These are phyloP conservation scores for Cyprinella venusta DNA, from an alignment of 2,797 vertebrate genomes.

Conservation along the genomic window DNA sequence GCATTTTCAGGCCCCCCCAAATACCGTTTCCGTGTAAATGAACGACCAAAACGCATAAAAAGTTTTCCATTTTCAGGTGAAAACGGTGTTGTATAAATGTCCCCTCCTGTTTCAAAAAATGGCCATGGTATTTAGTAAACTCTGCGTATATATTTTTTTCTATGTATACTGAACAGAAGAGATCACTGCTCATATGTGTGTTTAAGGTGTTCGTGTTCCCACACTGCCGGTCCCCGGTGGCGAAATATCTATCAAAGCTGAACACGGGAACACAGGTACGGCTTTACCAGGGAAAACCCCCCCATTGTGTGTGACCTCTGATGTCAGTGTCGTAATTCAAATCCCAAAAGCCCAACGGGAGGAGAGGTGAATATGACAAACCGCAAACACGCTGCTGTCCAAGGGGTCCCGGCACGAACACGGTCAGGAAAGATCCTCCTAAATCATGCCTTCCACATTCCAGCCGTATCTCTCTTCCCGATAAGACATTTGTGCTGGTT, in stretches of 20 bases:
- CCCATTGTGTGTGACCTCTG: slow-evolving; percentile 42
- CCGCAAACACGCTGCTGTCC: slow-evolving; percentile 5
- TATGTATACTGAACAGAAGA: background rate
- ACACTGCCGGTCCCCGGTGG: slow-evolving; percentile 11
- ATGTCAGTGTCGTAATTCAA: slow-evolving; percentile 49
- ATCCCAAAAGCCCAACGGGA: slow-evolving; percentile 35
- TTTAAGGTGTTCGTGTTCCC: slow-evolving; percentile 3
- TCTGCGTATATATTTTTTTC: background rate
- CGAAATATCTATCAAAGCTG: slow-evolving; percentile 36
- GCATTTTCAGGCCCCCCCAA: background rate
- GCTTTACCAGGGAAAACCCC: background rate
- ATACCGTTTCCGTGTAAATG: background rate
- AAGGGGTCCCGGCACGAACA: slow-evolving; percentile 11
- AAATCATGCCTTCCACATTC: slow-evolving; percentile 56
- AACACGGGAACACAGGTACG: slow-evolving; percentile 10
- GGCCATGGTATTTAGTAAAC: background rate
- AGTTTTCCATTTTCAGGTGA: background rate
- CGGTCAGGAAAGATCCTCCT: slow-evolving; percentile 31
- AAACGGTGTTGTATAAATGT: background rate
- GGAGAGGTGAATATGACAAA: slow-evolving; percentile 21
- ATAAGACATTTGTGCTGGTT: slow-evolving; percentile 55
- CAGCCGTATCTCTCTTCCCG: slow-evolving; percentile 53
- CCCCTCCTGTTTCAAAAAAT: background rate
- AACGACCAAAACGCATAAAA: background rate
- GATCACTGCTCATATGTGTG: background rate